Percentiles rank a stretch among this genome's conserved stretches.
phyloP scores from a whole-genome alignment of 1,140 invertebrate species.

The Neodiprion virginianus region DNA sequence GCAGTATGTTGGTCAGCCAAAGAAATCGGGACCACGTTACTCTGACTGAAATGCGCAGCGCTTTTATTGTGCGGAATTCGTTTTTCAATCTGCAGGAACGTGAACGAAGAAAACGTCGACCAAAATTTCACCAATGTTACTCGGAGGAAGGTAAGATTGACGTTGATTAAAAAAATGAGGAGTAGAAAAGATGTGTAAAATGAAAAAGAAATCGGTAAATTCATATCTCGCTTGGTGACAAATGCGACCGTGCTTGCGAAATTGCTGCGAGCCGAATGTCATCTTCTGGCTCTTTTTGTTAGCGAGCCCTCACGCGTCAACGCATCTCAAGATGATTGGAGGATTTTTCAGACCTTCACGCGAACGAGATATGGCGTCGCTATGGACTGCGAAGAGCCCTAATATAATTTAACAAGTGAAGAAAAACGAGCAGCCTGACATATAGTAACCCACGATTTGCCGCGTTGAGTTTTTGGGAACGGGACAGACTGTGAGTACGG shows the following conservation, averaged over 20 bases:
- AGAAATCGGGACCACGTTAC: too few relatives aligned
- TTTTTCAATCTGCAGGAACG: too few relatives aligned
- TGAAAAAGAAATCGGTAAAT: neutral
- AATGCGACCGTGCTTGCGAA: too few relatives aligned
- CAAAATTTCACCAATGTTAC: too few relatives aligned
- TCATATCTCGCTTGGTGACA: neutral
- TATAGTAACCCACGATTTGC: neutral
- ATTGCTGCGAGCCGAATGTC: too few relatives aligned
- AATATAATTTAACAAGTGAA: conserved; percentile 19
- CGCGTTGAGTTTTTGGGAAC: neutral
- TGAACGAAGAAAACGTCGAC: too few relatives aligned
- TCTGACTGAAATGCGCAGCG: too few relatives aligned
- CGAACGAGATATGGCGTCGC: neutral
- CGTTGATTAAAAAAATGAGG: too few relatives aligned
- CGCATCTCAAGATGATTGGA: conserved; percentile 13
- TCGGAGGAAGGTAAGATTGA: too few relatives aligned
- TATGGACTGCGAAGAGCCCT: neutral
- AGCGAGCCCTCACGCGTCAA: neutral
- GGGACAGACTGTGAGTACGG: neutral
- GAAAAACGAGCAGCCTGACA: conserved; percentile 14
- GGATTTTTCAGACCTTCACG: neutral
- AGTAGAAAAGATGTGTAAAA: neutral
- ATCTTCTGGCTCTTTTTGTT: neutral
- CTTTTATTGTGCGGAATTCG: too few relatives aligned
- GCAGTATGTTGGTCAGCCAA: too few relatives aligned